Percentiles rank a stretch among this genome's conserved stretches.
phyloP scores from a whole-genome alignment of 2,888 invertebrate species.

The Hipparchia semele region DNA sequence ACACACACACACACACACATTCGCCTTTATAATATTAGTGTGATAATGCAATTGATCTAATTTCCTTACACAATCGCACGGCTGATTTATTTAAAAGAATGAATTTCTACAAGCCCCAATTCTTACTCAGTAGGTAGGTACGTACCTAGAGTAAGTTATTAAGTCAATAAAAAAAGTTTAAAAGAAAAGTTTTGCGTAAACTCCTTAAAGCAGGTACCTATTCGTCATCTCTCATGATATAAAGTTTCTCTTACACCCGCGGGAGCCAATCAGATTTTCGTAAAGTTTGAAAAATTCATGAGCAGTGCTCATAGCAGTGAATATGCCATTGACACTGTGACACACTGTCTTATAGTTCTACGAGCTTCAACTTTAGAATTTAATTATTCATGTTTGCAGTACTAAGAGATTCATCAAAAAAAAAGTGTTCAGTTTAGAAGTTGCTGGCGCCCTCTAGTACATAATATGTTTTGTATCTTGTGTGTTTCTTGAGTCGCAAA shows the following conservation, averaged over 20 bases:
- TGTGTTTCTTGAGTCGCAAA: too few relatives aligned
- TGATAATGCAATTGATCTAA: too few relatives aligned
- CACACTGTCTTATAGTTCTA: slow-evolving; percentile 31
- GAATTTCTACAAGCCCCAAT: too few relatives aligned
- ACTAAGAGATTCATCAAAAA: too few relatives aligned
- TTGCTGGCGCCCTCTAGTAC: too few relatives aligned
- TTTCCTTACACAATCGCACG: too few relatives aligned
- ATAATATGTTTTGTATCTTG: too few relatives aligned
- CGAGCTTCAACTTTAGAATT: not conserved
- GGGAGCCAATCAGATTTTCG: slow-evolving; percentile 55
- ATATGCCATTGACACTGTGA: slow-evolving; percentile 44
- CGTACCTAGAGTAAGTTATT: not conserved
- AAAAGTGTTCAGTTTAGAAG: too few relatives aligned
- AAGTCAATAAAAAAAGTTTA: slow-evolving; percentile 11
- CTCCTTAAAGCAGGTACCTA: slow-evolving; percentile 24
- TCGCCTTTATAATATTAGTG: too few relatives aligned
- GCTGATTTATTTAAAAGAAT: too few relatives aligned
- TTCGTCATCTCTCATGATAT: slow-evolving; percentile 27
- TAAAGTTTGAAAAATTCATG: slow-evolving; percentile 58
- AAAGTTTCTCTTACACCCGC: slow-evolving; percentile 34
- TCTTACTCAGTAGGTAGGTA: not conserved
- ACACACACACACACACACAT: too few relatives aligned
- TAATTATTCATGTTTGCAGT: too few relatives aligned
- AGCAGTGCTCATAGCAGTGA: slow-evolving; percentile 51
- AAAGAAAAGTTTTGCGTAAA: slow-evolving; percentile 16